phyloP scores from a whole-genome alignment of 1,140 invertebrate species.

The Drosophila bocqueti region DNA sequence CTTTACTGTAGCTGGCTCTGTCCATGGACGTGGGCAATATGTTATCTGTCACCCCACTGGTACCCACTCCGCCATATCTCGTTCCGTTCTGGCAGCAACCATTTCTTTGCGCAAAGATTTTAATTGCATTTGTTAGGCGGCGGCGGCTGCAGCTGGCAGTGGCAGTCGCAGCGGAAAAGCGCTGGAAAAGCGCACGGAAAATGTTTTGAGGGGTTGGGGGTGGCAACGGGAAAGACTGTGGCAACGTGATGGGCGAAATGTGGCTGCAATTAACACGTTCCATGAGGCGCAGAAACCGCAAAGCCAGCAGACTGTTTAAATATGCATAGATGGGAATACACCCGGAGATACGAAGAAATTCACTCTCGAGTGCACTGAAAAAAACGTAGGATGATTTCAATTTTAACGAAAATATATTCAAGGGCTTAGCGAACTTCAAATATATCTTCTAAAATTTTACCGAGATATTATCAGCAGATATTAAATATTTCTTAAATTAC shows the following conservation, averaged over 20 bases:
- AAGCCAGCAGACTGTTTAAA: slow-evolving; percentile 51
- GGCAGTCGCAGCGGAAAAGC: neutral
- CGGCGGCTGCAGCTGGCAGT: slow-evolving; percentile 43
- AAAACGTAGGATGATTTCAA: too few species aligned
- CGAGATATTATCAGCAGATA: too few species aligned
- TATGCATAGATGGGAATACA: slow-evolving; percentile 46
- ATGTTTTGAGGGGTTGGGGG: neutral
- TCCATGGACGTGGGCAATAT: slow-evolving; percentile 50
- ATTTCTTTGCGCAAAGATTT: slow-evolving; percentile 59
- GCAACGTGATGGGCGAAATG: slow-evolving; percentile 11
- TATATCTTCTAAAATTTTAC: too few species aligned
- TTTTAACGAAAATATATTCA: neutral
- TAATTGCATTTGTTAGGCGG: slow-evolving; percentile 72
- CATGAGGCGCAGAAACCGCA: slow-evolving; percentile 51
- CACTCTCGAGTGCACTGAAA: neutral
- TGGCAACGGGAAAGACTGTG: neutral
- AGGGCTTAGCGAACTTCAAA: too few species aligned
- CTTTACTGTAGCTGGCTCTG: slow-evolving; percentile 5
- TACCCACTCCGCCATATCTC: slow-evolving; percentile 9
- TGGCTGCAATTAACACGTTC: slow-evolving; percentile 69
- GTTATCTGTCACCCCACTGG: slow-evolving; percentile 49
- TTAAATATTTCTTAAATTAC: too few species aligned
- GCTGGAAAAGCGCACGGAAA: slow-evolving; percentile 4
- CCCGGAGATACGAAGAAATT: slow-evolving; percentile 7
- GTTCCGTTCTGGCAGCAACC: slow-evolving; percentile 40